Percentiles rank a stretch among this genome's conserved stretches.
These are phyloP conservation scores for Bos javanicus DNA, from an alignment of 2,113 vertebrate genomes.

Conservation along the genomic window DNA sequence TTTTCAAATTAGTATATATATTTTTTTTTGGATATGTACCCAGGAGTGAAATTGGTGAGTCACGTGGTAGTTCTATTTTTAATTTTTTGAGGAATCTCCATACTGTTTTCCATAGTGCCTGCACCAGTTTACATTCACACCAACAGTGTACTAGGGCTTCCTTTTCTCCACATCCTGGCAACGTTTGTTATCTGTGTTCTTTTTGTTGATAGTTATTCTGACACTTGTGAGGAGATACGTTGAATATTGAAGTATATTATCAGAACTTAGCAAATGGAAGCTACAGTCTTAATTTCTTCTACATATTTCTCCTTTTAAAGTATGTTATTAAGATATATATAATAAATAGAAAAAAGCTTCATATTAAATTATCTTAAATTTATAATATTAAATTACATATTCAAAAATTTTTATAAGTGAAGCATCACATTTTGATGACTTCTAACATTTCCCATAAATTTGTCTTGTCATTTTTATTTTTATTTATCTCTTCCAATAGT, in stretches of 20 bases:
- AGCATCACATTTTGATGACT: background rate
- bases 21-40: background rate
- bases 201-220: background rate
- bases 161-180: background rate
- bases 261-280: background rate
- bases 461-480: conserved; percentile 21
- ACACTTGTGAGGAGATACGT: background rate
- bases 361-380: background rate
- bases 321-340: background rate
- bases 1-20: background rate
- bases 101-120: background rate
- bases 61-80: background rate
- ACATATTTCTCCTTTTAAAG: conserved; percentile 6
- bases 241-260: background rate
- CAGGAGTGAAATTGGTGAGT: background rate
- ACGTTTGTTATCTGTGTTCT: background rate
- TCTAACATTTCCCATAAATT: background rate
- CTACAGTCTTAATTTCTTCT: conserved; percentile 2
- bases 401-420: background rate
- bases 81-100: background rate
- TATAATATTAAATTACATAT: background rate
- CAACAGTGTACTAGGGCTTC: background rate
- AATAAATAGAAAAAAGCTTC: conserved; percentile 9
- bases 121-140: background rate
- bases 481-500: background rate